These are phyloP conservation scores for Hystrix brachyura DNA, from an alignment of 2,113 vertebrate species.

Conservation along the genomic window DNA sequence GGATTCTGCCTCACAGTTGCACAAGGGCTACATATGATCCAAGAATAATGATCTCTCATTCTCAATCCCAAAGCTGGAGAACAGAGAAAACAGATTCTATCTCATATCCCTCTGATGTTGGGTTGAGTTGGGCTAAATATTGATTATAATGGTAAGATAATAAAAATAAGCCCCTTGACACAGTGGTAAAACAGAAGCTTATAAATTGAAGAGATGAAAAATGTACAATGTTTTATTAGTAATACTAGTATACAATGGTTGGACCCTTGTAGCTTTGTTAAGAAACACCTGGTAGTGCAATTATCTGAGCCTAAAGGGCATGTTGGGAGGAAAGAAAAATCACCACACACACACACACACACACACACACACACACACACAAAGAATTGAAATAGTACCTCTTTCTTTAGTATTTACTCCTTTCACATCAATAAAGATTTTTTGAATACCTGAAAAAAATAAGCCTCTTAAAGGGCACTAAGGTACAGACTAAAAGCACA, in stretches of 20 bases:
- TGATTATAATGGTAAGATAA: not conserved
- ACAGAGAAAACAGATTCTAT: not conserved
- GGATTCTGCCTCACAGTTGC: not conserved
- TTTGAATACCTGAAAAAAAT: not conserved
- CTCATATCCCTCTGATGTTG: not conserved
- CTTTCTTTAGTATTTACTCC: not conserved
- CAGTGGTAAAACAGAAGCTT: not conserved
- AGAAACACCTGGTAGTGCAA: not conserved
- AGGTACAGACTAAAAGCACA: not conserved
- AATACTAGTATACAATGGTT: not conserved
- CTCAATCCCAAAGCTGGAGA: conserved; percentile 30
- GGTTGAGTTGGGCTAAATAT: not conserved
- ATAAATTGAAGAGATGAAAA: not conserved
- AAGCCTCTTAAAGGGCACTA: not conserved
- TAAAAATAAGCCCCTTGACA: not conserved
- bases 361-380: too few relatives aligned
- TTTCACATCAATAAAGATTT: not conserved
- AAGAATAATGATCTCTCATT: not conserved
- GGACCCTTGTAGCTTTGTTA: not conserved
- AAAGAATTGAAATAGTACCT: not conserved
- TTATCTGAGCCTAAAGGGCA: not conserved
- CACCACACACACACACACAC: too few relatives aligned
- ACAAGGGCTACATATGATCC: not conserved
- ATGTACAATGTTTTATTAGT: not conserved
- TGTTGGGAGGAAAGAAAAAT: not conserved